Base-by-base conservation (phyloP, 1,140 invertebrate genomes). In the Drosophila erecta region DNA sequence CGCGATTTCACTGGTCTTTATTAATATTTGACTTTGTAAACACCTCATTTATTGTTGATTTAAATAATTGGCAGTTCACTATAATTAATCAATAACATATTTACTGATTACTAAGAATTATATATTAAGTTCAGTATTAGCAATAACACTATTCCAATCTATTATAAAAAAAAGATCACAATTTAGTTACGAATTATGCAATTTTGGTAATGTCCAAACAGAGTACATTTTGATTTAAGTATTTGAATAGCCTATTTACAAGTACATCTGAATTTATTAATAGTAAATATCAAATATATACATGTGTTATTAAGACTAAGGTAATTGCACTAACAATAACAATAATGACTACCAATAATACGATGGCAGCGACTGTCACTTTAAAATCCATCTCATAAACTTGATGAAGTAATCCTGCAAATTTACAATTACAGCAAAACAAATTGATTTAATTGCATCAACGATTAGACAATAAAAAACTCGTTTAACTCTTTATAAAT, bases 331-430 rank as follows among this genome's bases (percentile, higher is more conserved):
- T 76, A 76, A 75, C 54, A 70, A 81, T 61, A 77, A 69, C 65
- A 51, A 61, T 74, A 74, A 71, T 53, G 51, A 75, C 60, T 75
- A 75, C 72, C 61, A 75, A 61, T 74, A 85, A 84, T 90, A 76
- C 74, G 84, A 86, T 87, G 76, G 85, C 80, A 76, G 90, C 83
- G 49, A 78, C 81, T 85, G 81, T 87, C 81, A 91, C 81, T 91
- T 91, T 90, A 91, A 91, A 69, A 91, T 91, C 90, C 90, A 91
- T 90, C 90, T 91, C 90, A 91, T 86, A 66, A 91, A 91, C 77
- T 91, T 91, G 83, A 87, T 90, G 77, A 91, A 79, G 83, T 90
- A 91, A 72, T 91, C 90, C 90, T 91, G 90, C 69, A 91, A 91
- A 87, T 87, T 87, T 72, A 81, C 74, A 84, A 86, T 86, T 83